These are phyloP conservation scores for Anguilla obscura DNA, from an alignment of 2,797 vertebrate genomes.

Conservation along the genomic window DNA sequence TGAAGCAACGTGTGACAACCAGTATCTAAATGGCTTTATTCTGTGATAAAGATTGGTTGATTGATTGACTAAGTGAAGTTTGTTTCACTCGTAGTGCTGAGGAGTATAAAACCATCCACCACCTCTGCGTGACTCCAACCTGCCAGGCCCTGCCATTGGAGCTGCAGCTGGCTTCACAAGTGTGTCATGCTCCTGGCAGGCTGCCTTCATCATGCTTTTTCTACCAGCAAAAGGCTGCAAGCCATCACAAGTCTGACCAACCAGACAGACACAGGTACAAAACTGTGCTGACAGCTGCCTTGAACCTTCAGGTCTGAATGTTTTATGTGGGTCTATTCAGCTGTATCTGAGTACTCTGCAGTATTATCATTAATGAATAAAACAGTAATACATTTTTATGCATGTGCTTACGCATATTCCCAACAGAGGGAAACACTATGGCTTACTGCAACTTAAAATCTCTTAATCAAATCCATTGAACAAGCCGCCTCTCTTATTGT, in stretches of 20 bases:
- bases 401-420: background rate
- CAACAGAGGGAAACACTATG: background rate
- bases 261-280: conserved; percentile 37
- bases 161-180: conserved; percentile 65
- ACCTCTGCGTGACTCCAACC: conserved; percentile 58
- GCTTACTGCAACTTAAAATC: too few relatives aligned
- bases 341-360: background rate
- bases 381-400: background rate
- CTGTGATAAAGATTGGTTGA: background rate
- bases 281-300: background rate
- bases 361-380: background rate
- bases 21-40: background rate
- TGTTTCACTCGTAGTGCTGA: conserved; percentile 51
- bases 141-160: conserved; percentile 57
- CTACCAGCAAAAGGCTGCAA: conserved; percentile 43
- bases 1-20: too few relatives aligned
- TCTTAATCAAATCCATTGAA: too few relatives aligned
- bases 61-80: background rate
- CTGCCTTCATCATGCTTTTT: conserved; percentile 34
- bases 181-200: conserved; percentile 60
- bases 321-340: too few relatives aligned
- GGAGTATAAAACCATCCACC: conserved; percentile 52
- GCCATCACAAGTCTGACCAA: conserved; percentile 27
- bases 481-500: too few relatives aligned
- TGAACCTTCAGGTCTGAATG: background rate